Evolutionary conservation across 2,797 vertebrate genomes (phyloP).

Genomic region (Ctenopoma kingsleyae): DNA sequence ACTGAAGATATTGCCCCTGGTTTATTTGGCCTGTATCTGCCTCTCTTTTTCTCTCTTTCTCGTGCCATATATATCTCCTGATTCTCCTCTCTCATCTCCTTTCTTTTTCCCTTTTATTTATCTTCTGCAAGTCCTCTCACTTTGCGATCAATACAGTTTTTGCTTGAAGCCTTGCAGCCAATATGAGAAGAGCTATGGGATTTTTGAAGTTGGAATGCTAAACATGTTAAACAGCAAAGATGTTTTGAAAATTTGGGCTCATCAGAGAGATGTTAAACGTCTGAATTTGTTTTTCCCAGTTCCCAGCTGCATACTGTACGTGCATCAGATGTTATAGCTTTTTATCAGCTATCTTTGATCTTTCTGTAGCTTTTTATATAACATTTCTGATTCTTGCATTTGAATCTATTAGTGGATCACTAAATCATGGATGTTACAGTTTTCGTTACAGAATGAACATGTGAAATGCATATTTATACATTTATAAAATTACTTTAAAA

Average conservation of each 20-base stretch:
- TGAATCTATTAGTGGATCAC: conserved; percentile 73
- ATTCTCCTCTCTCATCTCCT: conserved; percentile 68
- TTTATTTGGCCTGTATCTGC: conserved; percentile 76
- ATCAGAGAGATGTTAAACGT: conserved; percentile 79
- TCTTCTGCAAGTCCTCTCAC: conserved; percentile 71
- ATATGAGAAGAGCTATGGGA: conserved; percentile 66
- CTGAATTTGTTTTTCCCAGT: conserved; percentile 79
- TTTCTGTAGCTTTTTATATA: conserved; percentile 67
- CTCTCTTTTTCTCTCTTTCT: conserved; percentile 57
- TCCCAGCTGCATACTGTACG: conserved; percentile 72
- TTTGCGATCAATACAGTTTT: conserved; percentile 79
- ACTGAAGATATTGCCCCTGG: conserved; percentile 79
- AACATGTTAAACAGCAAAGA: conserved; percentile 81
- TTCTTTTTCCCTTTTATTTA: conserved; percentile 75
- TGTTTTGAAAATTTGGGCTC: conserved; percentile 78
- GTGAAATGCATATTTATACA: conserved; percentile 65
- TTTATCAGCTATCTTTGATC: conserved; percentile 79
- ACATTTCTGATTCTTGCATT: conserved; percentile 74
- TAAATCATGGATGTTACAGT: conserved; percentile 68
- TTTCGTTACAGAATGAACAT: conserved; percentile 70
- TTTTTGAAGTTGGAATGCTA: conserved; percentile 81
- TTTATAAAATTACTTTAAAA: conserved; percentile 71
- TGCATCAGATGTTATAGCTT: conserved; percentile 75
- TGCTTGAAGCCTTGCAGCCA: conserved; percentile 73
- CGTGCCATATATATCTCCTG: conserved; percentile 63